These are phyloP conservation scores for Aldabrachelys gigantea DNA, from an alignment of 2,113 vertebrate species.

Conservation along the genomic window DNA sequence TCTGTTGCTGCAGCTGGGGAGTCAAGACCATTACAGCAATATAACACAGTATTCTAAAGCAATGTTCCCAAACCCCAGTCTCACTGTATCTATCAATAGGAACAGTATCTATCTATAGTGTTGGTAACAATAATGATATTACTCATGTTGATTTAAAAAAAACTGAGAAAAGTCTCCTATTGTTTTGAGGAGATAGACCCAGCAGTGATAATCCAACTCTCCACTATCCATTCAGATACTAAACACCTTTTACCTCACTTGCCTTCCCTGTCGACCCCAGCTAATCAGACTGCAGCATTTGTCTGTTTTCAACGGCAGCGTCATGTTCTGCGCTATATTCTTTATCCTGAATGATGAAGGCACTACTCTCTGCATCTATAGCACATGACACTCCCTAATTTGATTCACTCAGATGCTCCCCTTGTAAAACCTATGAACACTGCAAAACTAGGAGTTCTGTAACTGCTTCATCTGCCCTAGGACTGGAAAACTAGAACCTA, in stretches of 20 bases:
- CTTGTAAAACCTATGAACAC: conserved; percentile 1
- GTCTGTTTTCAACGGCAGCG: conserved; percentile 29
- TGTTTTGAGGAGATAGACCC: neutral
- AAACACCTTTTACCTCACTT: conserved; percentile 33
- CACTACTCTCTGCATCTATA: conserved; percentile 1
- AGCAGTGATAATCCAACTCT: neutral
- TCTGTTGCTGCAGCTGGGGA: neutral
- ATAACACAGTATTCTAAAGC: rapidly evolving
- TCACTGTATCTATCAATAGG: rapidly evolving
- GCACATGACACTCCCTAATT: conserved; percentile 10
- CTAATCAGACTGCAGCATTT: conserved; percentile 12
- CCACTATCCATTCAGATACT: rapidly evolving
- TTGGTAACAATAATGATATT: rapidly evolving
- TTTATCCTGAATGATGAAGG: neutral
- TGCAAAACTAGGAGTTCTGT: neutral
- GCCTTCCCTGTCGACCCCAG: conserved; percentile 25
- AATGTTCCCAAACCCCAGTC: rapidly evolving
- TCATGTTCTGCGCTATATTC: neutral
- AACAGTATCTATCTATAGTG: rapidly evolving
- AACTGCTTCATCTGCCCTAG: neutral
- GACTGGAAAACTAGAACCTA: neutral
- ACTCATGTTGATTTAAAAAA: neutral
- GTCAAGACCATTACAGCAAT: neutral
- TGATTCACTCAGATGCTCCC: neutral
- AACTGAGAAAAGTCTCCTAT: neutral